Evolutionary conservation across 64 coral and sea anemone species (phyloP).

Genomic region (Montipora efflorescens): DNA sequence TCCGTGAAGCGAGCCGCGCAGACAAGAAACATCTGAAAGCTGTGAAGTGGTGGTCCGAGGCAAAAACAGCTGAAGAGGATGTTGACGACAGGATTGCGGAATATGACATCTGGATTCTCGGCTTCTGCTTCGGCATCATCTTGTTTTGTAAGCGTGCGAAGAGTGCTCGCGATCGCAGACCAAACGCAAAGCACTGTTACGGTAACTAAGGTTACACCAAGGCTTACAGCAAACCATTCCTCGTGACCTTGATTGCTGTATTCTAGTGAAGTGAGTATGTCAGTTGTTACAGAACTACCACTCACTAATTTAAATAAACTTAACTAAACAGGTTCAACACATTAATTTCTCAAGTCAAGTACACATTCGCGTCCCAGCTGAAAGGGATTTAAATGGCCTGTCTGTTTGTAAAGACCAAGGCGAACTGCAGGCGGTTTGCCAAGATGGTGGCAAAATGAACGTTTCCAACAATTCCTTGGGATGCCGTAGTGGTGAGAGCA

Average conservation of each 20-base stretch:
- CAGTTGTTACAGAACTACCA: not conserved
- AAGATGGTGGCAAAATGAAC: too few species aligned
- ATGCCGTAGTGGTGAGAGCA: too few species aligned
- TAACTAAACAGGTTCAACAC: too few species aligned
- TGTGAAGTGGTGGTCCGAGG: not conserved
- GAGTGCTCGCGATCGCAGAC: constrained; percentile 11
- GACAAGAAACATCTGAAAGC: constrained; percentile 31
- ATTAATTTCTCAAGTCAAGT: too few species aligned
- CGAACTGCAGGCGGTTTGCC: too few species aligned
- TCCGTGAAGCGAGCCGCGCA: constrained; percentile 35
- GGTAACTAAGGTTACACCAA: not conserved
- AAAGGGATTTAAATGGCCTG: too few species aligned
- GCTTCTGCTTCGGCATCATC: not conserved
- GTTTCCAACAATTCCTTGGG: too few species aligned
- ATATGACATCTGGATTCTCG: constrained; percentile 12
- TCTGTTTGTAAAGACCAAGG: too few species aligned
- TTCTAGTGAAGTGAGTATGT: not conserved
- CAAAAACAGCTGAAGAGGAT: not conserved
- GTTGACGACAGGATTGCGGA: not conserved
- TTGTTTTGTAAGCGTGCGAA: not conserved
- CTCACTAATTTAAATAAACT: too few species aligned
- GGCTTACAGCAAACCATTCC: constrained; percentile 14
- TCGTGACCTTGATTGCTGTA: not conserved
- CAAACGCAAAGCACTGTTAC: constrained; percentile 5
- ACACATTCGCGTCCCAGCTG: too few species aligned